These are phyloP conservation scores for Salminus brasiliensis DNA, from an alignment of 2,113 vertebrate genomes.

Conservation along the genomic window DNA sequence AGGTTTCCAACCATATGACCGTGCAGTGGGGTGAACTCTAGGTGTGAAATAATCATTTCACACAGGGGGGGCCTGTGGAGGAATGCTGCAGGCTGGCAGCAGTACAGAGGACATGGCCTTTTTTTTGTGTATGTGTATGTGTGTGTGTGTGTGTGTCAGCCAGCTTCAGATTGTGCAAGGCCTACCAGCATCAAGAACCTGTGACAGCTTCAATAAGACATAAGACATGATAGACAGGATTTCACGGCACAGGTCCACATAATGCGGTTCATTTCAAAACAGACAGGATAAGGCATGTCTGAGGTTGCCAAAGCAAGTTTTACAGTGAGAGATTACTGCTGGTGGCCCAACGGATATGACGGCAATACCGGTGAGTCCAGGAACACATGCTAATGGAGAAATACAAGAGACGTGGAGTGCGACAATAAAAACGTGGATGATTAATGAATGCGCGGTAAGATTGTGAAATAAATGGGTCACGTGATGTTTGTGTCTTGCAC, in stretches of 20 bases:
- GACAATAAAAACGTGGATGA: neutral
- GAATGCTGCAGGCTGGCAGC: constrained; percentile 37
- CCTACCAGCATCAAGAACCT: constrained; percentile 7
- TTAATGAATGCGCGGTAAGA: neutral
- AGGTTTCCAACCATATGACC: constrained; percentile 26
- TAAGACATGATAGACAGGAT: constrained; percentile 34
- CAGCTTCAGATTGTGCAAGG: constrained; percentile 38
- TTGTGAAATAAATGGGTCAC: constrained; percentile 12
- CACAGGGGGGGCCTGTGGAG: constrained; percentile 15
- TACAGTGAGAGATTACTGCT: constrained; percentile 27
- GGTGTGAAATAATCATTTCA: constrained; percentile 47
- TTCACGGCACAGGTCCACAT: constrained; percentile 45
- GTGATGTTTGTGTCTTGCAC: constrained; percentile 17
- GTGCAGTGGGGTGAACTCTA: constrained; percentile 35
- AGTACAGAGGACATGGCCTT: constrained; percentile 12
- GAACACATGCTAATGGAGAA: neutral
- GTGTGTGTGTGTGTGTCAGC: too few relatives aligned
- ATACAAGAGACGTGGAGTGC: neutral
- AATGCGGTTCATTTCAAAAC: constrained; percentile 10
- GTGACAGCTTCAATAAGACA: constrained; percentile 18
- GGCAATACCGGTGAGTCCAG: constrained; percentile 24
- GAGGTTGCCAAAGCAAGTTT: constrained; percentile 41
- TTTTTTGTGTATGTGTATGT: too few relatives aligned
- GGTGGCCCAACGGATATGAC: constrained; percentile 29
- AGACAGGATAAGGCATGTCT: constrained; percentile 34